phyloP scores from a whole-genome alignment of 2,888 invertebrate genomes.

The Beris chalybata region DNA sequence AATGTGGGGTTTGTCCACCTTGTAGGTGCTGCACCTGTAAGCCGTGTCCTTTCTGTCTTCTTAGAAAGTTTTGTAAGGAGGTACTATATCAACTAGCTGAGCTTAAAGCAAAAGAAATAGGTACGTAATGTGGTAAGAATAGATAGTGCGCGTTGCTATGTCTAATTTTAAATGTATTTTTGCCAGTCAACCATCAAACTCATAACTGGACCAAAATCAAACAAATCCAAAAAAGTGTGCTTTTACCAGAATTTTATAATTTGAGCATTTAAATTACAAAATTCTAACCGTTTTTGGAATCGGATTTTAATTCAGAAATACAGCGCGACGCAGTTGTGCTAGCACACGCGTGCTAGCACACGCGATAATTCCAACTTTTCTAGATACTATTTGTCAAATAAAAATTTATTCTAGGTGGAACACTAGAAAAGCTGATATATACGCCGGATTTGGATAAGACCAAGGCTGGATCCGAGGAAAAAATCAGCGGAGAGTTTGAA shows the following conservation, averaged over 20 bases:
- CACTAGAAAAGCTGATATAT: slow-evolving; percentile 4
- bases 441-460: not conserved
- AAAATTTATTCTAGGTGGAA: not conserved
- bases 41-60: slow-evolving; percentile 17
- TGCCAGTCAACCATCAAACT: no score
- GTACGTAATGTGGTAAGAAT: not conserved
- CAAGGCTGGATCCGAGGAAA: no score
- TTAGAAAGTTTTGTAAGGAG: slow-evolving; percentile 15
- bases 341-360: no score
- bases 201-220: no score
- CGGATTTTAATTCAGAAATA: no score
- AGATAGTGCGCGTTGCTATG: no score
- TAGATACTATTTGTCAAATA: no score
- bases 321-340: no score
- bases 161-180: no score
- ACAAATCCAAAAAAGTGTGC: no score
- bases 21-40: slow-evolving; percentile 10
- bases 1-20: not conserved
- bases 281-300: no score
- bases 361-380: no score
- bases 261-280: not conserved
- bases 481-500: not conserved
- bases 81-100: slow-evolving; percentile 10
- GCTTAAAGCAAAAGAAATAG: slow-evolving; percentile 6
- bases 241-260: not conserved